These are phyloP conservation scores for Drosophila monieri DNA, from an alignment of 2,888 invertebrate species.

Conservation along the genomic window DNA sequence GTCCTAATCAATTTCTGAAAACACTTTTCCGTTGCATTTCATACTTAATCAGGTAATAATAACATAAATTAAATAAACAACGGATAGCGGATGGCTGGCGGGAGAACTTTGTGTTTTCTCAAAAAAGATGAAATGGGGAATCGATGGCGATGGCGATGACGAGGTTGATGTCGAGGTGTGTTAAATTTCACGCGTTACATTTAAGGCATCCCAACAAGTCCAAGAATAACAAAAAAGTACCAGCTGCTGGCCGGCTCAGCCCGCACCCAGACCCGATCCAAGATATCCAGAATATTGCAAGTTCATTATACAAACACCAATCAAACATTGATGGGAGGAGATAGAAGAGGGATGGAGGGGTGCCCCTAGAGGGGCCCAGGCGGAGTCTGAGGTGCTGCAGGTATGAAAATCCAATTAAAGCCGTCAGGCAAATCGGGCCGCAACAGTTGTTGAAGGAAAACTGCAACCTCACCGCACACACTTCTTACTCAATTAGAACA, in stretches of 20 bases:
- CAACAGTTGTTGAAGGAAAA: slow-evolving; percentile 62
- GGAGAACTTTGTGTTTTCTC: slow-evolving; percentile 62
- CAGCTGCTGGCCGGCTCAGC: slow-evolving; percentile 51
- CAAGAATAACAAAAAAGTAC: slow-evolving; percentile 43
- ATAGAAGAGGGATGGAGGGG: not conserved
- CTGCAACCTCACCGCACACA: slow-evolving; percentile 70
- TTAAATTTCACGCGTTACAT: slow-evolving; percentile 74
- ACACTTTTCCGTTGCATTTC: slow-evolving; percentile 46
- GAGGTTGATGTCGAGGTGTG: slow-evolving; percentile 68
- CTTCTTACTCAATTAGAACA: slow-evolving; percentile 79
- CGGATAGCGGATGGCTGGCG: slow-evolving; percentile 8
- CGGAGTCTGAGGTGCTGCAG: slow-evolving; percentile 36
- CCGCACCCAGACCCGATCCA: slow-evolving; percentile 24
- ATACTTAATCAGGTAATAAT: slow-evolving; percentile 76
- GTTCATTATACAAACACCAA: slow-evolving; percentile 79
- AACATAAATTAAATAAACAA: slow-evolving; percentile 78
- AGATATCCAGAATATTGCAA: slow-evolving; percentile 71
- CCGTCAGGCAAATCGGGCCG: slow-evolving; percentile 56
- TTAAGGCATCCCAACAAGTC: slow-evolving; percentile 42
- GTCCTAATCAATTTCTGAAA: slow-evolving; percentile 72
- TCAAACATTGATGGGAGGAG: slow-evolving; percentile 57
- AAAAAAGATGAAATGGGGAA: slow-evolving; percentile 26
- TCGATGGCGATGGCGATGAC: slow-evolving; percentile 32
- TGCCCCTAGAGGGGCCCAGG: slow-evolving; percentile 31
- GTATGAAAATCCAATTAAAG: slow-evolving; percentile 80